A percentile compares a stretch with the other conserved stretches of the same genome.
phyloP scores from a whole-genome alignment of 2,113 vertebrate species.

The Takifugu flavidus region DNA sequence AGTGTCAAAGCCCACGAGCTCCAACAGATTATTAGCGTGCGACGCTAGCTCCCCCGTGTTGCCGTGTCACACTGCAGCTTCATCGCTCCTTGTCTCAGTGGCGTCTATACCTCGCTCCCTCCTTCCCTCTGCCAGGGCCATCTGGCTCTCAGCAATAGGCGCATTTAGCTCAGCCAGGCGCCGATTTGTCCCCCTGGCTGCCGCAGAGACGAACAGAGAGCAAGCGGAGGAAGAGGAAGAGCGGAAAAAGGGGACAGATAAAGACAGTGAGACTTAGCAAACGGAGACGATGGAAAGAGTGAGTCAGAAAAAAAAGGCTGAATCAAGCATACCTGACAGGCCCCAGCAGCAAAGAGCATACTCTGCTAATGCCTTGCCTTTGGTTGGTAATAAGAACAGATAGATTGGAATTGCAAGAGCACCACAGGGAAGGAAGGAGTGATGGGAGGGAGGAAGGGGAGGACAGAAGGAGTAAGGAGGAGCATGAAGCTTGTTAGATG shows the following conservation, averaged over 20 bases:
- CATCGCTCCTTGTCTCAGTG: constrained; percentile 39
- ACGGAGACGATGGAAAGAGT: constrained; percentile 14
- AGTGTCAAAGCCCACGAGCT: constrained; percentile 34
- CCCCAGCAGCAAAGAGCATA: constrained; percentile 38
- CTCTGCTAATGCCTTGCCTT: constrained; percentile 41
- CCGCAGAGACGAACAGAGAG: constrained; percentile 27
- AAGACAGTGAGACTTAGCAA: constrained; percentile 32
- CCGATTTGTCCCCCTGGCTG: constrained; percentile 68
- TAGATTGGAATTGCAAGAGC: constrained; percentile 55
- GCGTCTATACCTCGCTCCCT: constrained; percentile 51
- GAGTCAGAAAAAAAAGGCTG: constrained; percentile 18
- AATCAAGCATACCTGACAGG: constrained; percentile 32
- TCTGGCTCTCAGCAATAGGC: constrained; percentile 69
- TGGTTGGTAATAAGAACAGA: constrained; percentile 50
- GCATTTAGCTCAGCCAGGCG: constrained; percentile 66
- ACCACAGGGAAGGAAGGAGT: constrained; percentile 49
- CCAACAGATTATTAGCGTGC: constrained; percentile 61
- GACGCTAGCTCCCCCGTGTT: constrained; percentile 46
- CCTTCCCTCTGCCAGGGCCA: constrained; percentile 60
- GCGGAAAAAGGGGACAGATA: constrained; percentile 3
- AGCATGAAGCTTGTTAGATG: constrained; percentile 27
- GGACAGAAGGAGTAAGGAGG: constrained; percentile 40
- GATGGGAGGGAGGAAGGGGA: constrained; percentile 43
- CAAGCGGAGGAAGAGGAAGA: constrained; percentile 34
- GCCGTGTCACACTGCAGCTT: constrained; percentile 36